phyloP scores from a whole-genome alignment of 2,888 invertebrate genomes.

The Epirrhoe tristata region DNA sequence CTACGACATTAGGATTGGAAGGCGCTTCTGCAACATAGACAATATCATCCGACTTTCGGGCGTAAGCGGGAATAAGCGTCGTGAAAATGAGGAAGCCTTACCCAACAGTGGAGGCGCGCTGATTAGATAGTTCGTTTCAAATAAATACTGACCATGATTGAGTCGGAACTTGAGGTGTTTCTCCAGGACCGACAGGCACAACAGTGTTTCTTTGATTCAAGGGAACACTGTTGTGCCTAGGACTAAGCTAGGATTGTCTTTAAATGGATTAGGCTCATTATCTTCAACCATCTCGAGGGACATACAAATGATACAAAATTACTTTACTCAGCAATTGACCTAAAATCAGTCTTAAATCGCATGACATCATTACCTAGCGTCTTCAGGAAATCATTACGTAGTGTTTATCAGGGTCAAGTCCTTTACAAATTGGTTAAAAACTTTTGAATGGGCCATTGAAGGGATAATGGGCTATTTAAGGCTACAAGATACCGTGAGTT shows the following conservation, averaged over 20 bases:
- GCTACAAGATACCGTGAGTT: conserved; percentile 12
- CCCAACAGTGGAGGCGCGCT: neutral
- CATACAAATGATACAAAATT: too few relatives aligned
- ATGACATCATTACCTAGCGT: neutral
- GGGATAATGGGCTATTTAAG: conserved; percentile 28
- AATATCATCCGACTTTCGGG: too few relatives aligned
- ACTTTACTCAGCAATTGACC: too few relatives aligned
- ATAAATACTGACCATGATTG: conserved; percentile 90
- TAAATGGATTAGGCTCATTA: too few relatives aligned
- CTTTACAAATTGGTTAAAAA: conserved; percentile 28
- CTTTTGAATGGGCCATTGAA: conserved; percentile 29
- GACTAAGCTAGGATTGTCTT: too few relatives aligned
- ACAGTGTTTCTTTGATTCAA: too few relatives aligned
- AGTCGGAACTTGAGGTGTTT: conserved; percentile 95
- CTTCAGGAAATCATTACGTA: conserved; percentile 4
- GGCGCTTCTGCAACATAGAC: too few relatives aligned
- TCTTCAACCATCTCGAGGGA: too few relatives aligned
- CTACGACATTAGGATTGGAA: too few relatives aligned
- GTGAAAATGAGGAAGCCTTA: neutral
- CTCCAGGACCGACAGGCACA: conserved; percentile 91
- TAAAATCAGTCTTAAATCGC: neutral
- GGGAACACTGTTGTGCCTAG: too few relatives aligned
- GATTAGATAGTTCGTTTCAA: neutral
- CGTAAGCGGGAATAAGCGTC: neutral
- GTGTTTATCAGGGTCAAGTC: conserved; percentile 13